A percentile compares a stretch with the other conserved stretches of the same genome.
These are phyloP conservation scores for Pedetes capensis DNA, from an alignment of 2,113 vertebrate species.

Conservation along the genomic window DNA sequence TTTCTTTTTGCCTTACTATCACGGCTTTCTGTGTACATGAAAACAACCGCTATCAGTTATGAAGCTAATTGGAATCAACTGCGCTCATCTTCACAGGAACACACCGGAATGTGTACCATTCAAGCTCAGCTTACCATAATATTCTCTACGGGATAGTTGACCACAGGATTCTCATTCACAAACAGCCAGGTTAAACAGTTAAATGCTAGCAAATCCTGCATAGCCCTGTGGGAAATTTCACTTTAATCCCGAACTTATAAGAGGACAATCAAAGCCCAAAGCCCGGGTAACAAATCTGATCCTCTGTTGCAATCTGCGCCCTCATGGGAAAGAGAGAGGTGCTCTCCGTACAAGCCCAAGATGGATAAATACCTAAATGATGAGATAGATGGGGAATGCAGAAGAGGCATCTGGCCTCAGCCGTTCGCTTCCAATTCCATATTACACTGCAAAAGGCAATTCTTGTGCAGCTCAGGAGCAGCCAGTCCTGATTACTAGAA, in stretches of 20 bases:
- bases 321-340: constrained; percentile 96
- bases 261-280: constrained; percentile 99
- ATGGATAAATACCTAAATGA: constrained; percentile 99
- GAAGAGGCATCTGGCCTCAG: constrained; percentile 96
- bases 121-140: constrained; percentile 88
- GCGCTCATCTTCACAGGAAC: constrained; percentile 82
- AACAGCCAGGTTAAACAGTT: constrained; percentile 99
- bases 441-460: constrained; percentile 98
- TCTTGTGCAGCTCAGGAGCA: constrained; percentile 96
- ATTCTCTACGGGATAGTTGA: constrained; percentile 93
- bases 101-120: constrained; percentile 86
- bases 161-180: constrained; percentile 92
- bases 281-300: constrained; percentile 99
- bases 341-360: constrained; percentile 93
- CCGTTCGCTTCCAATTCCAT: constrained; percentile 99
- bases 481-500: constrained; percentile 99
- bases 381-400: constrained; percentile 98
- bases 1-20: constrained; percentile 78
- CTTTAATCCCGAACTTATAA: constrained; percentile 99
- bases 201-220: constrained; percentile 99
- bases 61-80: constrained; percentile 88
- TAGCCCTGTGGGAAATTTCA: constrained; percentile 99
- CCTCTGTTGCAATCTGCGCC: constrained; percentile 95
- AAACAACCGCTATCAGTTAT: constrained; percentile 82
- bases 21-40: constrained; percentile 77